Percentiles rank a stretch among this genome's conserved stretches.
Conservation (phyloP, 2,888 invertebrate genomes). For the Apotomis capreana region DNA sequence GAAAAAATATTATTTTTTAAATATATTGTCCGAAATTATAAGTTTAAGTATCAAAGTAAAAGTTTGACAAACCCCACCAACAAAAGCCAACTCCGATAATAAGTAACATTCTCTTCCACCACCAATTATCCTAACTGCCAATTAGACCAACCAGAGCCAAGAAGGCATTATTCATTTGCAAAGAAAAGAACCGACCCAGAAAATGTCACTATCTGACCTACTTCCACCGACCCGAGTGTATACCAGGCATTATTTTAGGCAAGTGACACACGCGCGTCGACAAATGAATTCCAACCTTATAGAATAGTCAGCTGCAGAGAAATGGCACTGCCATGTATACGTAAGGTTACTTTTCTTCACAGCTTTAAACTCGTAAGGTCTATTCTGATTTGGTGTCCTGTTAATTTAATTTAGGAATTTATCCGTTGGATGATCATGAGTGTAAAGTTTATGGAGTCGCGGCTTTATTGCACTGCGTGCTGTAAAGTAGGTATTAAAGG, state of each 20-base stretch:
- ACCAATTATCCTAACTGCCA: conserved; percentile 38
- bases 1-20: too few relatives aligned
- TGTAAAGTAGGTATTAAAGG: conserved; percentile 53
- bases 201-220: conserved; percentile 76
- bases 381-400: conserved; percentile 50
- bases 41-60: not conserved
- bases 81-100: not conserved
- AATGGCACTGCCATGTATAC: too few relatives aligned
- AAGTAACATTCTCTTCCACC: not conserved
- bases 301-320: conserved; percentile 42
- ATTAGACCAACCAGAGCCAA: conserved; percentile 43
- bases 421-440: conserved; percentile 79
- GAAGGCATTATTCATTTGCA: conserved; percentile 60
- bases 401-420: conserved; percentile 80
- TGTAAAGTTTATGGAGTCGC: conserved; percentile 76
- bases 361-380: conserved; percentile 46
- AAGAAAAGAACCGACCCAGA: conserved; percentile 71
- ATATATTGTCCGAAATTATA: not conserved
- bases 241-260: conserved; percentile 72
- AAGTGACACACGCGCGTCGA: conserved; percentile 51
- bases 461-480: conserved; percentile 54
- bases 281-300: conserved; percentile 52
- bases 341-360: too few relatives aligned
- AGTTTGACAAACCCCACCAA: not conserved
- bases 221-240: conserved; percentile 63